phyloP scores from a whole-genome alignment of 2,113 vertebrate genomes.

The Neofelis nebulosa region DNA sequence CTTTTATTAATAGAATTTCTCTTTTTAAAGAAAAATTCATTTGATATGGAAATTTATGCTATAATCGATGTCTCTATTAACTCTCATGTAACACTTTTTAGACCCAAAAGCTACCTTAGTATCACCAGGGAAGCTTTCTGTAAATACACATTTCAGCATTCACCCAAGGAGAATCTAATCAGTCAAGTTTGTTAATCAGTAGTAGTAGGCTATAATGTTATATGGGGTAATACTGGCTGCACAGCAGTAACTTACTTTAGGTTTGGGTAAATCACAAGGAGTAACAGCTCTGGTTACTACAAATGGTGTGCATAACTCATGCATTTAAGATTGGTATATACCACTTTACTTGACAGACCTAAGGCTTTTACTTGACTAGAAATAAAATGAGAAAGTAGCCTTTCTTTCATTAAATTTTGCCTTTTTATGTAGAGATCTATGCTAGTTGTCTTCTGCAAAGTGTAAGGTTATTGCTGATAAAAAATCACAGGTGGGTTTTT shows the following conservation, averaged over 20 bases:
- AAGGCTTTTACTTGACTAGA: conserved; percentile 10
- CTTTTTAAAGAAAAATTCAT: conserved; percentile 15
- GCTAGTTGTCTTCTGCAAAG: background rate
- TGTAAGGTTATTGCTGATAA: background rate
- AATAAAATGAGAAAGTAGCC: background rate
- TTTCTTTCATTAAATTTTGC: background rate
- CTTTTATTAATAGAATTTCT: background rate
- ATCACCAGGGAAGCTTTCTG: background rate
- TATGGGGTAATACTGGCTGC: background rate
- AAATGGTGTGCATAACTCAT: background rate
- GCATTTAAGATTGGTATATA: background rate
- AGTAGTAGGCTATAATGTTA: background rate
- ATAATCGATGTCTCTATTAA: background rate
- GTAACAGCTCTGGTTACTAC: background rate
- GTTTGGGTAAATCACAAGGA: background rate
- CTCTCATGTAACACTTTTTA: background rate
- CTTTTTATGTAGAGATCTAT: background rate
- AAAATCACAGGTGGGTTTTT: background rate
- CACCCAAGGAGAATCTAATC: background rate
- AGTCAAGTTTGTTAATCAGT: background rate
- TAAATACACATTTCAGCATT: background rate
- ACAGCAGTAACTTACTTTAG: conserved; percentile 4
- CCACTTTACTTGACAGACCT: background rate
- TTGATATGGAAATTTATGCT: background rate
- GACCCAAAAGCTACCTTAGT: background rate